Percentiles rank a stretch among this genome's conserved stretches.
Conservation (phyloP, 2,113 vertebrate species). For the Sapajus apella region DNA sequence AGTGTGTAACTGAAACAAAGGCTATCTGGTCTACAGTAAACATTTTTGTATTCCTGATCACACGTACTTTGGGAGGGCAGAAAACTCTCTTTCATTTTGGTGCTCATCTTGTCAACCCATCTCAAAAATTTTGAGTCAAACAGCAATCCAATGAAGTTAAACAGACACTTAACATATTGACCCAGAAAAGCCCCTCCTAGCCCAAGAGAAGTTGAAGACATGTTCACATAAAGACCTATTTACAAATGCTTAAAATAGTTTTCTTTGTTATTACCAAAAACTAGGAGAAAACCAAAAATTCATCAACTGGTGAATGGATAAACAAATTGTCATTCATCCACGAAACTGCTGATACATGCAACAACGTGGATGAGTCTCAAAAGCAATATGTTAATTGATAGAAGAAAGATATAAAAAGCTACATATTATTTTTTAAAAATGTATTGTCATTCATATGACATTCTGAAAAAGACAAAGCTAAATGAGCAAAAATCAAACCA, state of each 20-base stretch:
- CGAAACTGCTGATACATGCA: background rate
- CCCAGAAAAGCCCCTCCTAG: background rate
- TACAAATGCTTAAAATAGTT: background rate
- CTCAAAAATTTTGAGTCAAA: background rate
- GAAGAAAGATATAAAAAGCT: background rate
- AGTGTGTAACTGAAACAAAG: slow-evolving; percentile 5
- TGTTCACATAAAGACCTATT: background rate
- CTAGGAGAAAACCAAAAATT: background rate
- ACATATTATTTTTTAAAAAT: background rate
- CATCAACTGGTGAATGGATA: background rate
- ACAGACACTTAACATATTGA: background rate
- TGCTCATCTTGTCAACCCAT: background rate
- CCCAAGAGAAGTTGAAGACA: slow-evolving; percentile 14
- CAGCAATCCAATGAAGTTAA: background rate
- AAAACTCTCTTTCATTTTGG: background rate
- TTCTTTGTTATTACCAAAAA: background rate
- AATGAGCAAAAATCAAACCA: background rate
- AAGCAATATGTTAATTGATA: background rate
- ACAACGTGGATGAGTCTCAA: background rate
- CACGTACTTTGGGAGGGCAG: background rate
- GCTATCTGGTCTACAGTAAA: background rate
- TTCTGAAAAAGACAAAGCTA: background rate
- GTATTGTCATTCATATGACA: background rate
- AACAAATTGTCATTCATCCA: background rate
- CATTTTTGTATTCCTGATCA: background rate